Evolutionary conservation across 1,140 invertebrate genomes (phyloP).

Genomic region (Ooceraea biroi): DNA sequence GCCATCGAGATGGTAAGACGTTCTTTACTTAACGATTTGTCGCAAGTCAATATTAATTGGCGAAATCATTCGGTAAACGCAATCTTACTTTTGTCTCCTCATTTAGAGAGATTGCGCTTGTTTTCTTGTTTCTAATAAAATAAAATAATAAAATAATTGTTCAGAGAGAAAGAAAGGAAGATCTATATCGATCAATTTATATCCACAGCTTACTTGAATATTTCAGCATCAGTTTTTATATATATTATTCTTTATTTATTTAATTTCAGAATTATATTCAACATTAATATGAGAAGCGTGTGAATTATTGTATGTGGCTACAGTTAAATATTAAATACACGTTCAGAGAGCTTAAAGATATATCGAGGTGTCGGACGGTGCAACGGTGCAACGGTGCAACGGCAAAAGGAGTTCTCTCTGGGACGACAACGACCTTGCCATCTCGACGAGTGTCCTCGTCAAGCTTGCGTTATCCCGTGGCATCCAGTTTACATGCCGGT

Average conservation of each 20-base stretch:
- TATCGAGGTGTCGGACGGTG: not conserved
- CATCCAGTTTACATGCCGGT: slow-evolving; percentile 68
- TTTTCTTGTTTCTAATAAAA: too few species aligned
- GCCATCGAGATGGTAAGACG: not conserved
- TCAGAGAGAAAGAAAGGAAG: too few species aligned
- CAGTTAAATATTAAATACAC: not conserved
- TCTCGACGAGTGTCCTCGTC: slow-evolving; percentile 49
- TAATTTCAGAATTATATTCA: not conserved
- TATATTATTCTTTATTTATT: not conserved
- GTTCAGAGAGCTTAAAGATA: not conserved
- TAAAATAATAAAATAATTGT: too few species aligned
- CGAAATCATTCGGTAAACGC: not conserved
- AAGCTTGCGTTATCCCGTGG: slow-evolving; percentile 57
- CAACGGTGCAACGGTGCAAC: not conserved
- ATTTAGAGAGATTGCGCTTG: too few species aligned
- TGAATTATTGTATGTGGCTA: not conserved
- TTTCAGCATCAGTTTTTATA: not conserved
- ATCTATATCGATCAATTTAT: not conserved
- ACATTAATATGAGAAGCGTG: not conserved
- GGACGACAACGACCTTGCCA: slow-evolving; percentile 62
- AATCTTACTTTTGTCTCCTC: too few species aligned
- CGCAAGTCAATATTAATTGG: not conserved
- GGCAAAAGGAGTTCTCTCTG: slow-evolving; percentile 11
- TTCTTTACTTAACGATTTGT: not conserved
- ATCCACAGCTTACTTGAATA: not conserved